phyloP scores from a whole-genome alignment of 2,888 invertebrate genomes.

The Cataglyphis cursor region DNA sequence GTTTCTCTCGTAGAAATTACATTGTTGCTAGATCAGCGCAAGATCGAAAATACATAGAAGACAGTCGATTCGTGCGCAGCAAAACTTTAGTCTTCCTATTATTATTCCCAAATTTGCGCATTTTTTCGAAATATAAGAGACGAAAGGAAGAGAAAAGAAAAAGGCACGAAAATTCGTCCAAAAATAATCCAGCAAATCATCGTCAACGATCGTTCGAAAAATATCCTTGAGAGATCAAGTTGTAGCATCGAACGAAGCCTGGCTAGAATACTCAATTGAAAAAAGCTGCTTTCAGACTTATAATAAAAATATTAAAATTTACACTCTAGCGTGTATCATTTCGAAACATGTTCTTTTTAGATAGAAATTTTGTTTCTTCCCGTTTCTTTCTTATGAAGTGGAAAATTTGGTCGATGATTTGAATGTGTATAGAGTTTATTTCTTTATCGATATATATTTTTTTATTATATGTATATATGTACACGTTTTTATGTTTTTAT shows the following conservation, averaged over 20 bases:
- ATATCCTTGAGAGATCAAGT: conserved; percentile 73
- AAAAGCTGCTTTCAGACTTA: conserved; percentile 81
- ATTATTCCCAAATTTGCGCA: background rate
- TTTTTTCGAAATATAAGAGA: background rate
- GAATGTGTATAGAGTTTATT: background rate
- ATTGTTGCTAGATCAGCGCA: background rate
- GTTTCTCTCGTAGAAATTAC: background rate
- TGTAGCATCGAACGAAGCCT: conserved; percentile 80
- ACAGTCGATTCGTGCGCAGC: conserved; percentile 14
- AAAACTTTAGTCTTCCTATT: conserved; percentile 43
- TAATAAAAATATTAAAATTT: conserved; percentile 76
- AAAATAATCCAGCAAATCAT: conserved; percentile 54
- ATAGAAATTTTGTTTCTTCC: background rate
- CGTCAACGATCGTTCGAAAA: conserved; percentile 70
- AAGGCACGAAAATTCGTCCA: conserved; percentile 54
- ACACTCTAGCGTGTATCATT: conserved; percentile 30
- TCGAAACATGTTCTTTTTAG: background rate
- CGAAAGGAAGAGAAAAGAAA: background rate
- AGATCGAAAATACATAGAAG: background rate
- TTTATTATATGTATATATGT: background rate
- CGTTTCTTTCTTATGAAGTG: background rate
- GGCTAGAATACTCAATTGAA: conserved; percentile 78
- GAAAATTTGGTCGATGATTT: background rate
- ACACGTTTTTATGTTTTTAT: background rate
- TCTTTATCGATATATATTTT: conserved; percentile 13